Conservation (phyloP, 2,797 vertebrate genomes). For the Erethizon dorsatum region DNA sequence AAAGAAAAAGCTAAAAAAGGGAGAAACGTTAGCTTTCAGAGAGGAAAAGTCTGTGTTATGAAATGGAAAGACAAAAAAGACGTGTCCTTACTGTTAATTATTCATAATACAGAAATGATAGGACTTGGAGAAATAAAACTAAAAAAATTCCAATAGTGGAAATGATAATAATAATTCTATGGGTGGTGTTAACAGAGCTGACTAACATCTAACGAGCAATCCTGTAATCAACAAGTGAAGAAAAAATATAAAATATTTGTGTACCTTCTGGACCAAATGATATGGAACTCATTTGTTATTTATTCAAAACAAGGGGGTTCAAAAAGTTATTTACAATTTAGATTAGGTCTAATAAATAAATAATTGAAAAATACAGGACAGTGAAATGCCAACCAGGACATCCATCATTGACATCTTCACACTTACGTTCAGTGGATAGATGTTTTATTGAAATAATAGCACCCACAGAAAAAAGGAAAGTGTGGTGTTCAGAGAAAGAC, state of each 20-base stretch:
- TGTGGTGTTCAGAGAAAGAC: background rate
- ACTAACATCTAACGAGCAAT: background rate
- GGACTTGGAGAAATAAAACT: background rate
- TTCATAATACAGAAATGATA: background rate
- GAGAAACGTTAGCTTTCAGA: background rate
- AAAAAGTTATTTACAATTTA: background rate
- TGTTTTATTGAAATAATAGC: background rate
- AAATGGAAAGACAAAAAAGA: background rate
- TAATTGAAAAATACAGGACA: background rate
- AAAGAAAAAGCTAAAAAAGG: background rate
- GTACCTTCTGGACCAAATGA: background rate
- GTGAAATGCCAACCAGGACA: background rate
- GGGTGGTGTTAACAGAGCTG: background rate
- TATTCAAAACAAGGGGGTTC: background rate
- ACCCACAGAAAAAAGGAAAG: background rate
- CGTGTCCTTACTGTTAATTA: background rate
- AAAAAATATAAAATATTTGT: background rate
- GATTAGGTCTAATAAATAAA: background rate
- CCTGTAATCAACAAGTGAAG: background rate
- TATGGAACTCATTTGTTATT: background rate
- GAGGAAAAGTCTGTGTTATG: background rate
- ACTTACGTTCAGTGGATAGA: background rate
- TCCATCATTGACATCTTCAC: background rate
- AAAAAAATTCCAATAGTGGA: background rate
- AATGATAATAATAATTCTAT: background rate